Evolutionary conservation across 2,113 vertebrate genomes (phyloP).

Genomic region (Anseranas semipalmata): DNA sequence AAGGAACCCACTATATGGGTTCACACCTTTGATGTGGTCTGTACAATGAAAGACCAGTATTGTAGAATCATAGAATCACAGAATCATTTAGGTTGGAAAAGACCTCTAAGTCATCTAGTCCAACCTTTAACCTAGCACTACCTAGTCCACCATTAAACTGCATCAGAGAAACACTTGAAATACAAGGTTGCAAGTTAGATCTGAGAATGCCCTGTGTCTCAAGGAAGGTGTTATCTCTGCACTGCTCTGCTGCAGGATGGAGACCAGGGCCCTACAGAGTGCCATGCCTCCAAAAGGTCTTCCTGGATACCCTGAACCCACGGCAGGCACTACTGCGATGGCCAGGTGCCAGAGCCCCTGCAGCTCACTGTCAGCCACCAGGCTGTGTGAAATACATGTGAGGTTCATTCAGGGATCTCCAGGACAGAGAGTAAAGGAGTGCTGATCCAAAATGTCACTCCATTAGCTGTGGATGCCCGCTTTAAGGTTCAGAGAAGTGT

Average conservation of each 20-base stretch:
- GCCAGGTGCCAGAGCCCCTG: not conserved
- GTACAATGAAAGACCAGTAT: not conserved
- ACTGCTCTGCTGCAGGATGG: too few species aligned
- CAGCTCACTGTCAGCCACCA: not conserved
- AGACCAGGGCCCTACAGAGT: not conserved
- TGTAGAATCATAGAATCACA: too few species aligned
- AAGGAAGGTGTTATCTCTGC: not conserved
- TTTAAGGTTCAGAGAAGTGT: not conserved
- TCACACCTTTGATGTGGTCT: rapidly evolving
- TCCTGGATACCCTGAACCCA: rapidly evolving
- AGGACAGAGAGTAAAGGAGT: not conserved
- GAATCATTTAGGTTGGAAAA: too few species aligned
- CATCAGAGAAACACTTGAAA: not conserved
- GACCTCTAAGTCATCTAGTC: too few species aligned
- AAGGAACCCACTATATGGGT: not conserved
- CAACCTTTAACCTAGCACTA: too few species aligned
- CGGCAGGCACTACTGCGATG: rapidly evolving
- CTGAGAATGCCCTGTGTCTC: not conserved
- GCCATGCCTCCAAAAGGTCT: not conserved
- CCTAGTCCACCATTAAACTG: too few species aligned
- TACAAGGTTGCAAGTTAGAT: not conserved
- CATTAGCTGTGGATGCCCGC: not conserved
- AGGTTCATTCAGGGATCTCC: not conserved
- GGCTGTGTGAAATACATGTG: too few species aligned
- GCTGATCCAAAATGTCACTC: not conserved